Evolutionary conservation across 2,113 vertebrate species (phyloP).

Genomic region (Ceyx cyanopectus): DNA sequence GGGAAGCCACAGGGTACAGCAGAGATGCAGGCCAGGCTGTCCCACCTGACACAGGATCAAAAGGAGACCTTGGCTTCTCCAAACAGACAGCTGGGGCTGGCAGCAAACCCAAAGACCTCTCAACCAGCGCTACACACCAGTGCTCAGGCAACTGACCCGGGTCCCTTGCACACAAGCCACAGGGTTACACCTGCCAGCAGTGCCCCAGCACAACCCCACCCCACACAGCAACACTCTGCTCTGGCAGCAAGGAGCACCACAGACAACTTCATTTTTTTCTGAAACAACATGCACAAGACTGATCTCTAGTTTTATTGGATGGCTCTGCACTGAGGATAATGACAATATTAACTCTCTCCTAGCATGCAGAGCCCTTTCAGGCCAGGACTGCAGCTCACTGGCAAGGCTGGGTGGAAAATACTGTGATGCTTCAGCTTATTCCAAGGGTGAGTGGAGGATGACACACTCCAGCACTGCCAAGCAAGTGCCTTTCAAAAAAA

Average conservation of each 20-base stretch:
- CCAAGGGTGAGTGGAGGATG: neutral
- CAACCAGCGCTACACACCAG: neutral
- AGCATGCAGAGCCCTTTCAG: neutral
- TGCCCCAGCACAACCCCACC: neutral
- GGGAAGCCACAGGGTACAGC: neutral
- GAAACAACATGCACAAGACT: neutral
- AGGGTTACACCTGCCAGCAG: neutral
- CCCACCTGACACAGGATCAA: neutral
- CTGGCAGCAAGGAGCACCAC: neutral
- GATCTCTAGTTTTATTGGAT: neutral
- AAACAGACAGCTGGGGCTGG: neutral
- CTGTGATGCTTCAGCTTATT: neutral
- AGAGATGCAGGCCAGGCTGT: fast-evolving
- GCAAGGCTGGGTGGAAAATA: neutral
- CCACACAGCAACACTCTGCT: neutral
- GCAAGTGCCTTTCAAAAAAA: neutral
- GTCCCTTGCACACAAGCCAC: too few species aligned
- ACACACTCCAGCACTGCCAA: neutral
- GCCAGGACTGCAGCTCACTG: neutral
- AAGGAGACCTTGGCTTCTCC: neutral
- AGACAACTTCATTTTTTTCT: too few species aligned
- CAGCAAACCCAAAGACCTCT: neutral
- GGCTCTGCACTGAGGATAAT: neutral
- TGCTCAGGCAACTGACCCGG: neutral
- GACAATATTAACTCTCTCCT: neutral